Percentiles rank a stretch among this genome's conserved stretches.
These are phyloP conservation scores for Coelopa pilipes DNA, from an alignment of 2,888 invertebrate species.

Conservation along the genomic window DNA sequence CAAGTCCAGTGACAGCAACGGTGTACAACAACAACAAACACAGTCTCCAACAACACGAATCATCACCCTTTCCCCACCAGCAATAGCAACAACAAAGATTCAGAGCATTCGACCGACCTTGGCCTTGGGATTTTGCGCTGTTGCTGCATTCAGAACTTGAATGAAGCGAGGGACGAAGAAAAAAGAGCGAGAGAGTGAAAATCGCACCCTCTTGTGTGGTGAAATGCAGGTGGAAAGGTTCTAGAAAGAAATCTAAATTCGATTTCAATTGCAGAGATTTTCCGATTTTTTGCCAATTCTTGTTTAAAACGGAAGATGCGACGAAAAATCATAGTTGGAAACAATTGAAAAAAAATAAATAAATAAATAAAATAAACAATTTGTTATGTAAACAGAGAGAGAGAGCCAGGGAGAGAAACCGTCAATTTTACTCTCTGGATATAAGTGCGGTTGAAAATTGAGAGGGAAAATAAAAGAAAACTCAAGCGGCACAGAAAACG, in stretches of 20 bases:
- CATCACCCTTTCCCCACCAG: too few species aligned
- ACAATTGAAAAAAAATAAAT: not conserved
- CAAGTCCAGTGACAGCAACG: too few species aligned
- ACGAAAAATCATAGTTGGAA: not conserved
- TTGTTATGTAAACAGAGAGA: conserved; percentile 5
- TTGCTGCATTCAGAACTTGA: conserved; percentile 1
- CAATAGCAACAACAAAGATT: not conserved
- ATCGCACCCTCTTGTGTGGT: not conserved
- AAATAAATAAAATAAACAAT: not conserved
- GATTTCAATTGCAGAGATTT: not conserved
- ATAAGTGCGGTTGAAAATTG: not conserved
- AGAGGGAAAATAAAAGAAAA: not conserved
- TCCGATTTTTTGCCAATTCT: not conserved
- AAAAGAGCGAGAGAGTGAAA: not conserved
- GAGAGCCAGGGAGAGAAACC: not conserved
- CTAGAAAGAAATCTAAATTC: not conserved
- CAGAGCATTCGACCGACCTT: not conserved
- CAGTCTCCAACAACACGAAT: too few species aligned
- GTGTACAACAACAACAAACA: too few species aligned
- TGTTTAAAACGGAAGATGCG: not conserved
- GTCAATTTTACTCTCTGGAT: not conserved
- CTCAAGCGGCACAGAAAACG: not conserved
- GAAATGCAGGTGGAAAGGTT: not conserved
- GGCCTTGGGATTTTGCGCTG: not conserved
- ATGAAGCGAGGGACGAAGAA: not conserved